phyloP scores from a whole-genome alignment of 1,140 invertebrate genomes.

The Oncopodura yosiiana region DNA sequence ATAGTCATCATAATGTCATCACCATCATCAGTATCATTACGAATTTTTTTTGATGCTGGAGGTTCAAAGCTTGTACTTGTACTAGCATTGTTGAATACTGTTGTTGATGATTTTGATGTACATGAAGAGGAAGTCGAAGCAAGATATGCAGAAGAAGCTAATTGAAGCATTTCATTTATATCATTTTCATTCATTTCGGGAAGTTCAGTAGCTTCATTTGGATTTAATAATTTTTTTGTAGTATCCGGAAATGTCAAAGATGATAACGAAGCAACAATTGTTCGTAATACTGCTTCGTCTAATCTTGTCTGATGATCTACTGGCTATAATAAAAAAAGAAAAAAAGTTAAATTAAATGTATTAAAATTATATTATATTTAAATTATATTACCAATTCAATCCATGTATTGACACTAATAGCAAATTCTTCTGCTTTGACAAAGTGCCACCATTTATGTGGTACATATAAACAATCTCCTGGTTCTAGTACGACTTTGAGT shows the following conservation, averaged over 20 bases:
- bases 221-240: constrained; percentile 29
- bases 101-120: too few species aligned
- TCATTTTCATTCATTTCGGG: constrained; percentile 19
- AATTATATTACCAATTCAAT: constrained; percentile 53
- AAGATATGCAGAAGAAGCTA: constrained; percentile 6
- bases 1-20: too few species aligned
- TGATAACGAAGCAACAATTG: constrained; percentile 20
- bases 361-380: constrained; percentile 6
- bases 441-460: constrained; percentile 94
- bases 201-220: constrained; percentile 34
- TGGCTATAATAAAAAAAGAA: constrained; percentile 14
- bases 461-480: constrained; percentile 78
- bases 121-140: background rate
- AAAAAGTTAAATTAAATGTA: constrained; percentile 1
- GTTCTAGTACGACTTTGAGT: constrained; percentile 55
- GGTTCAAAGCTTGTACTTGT: background rate
- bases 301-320: constrained; percentile 33
- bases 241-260: constrained; percentile 18
- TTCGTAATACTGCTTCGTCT: constrained; percentile 36
- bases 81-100: background rate
- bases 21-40: background rate
- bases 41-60: background rate
- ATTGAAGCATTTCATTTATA: constrained; percentile 14
- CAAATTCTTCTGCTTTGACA: constrained; percentile 65
- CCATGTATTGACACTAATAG: constrained; percentile 81